Evolutionary conservation across 2,113 vertebrate species (phyloP).

Genomic region (Delphinapterus leucas): DNA sequence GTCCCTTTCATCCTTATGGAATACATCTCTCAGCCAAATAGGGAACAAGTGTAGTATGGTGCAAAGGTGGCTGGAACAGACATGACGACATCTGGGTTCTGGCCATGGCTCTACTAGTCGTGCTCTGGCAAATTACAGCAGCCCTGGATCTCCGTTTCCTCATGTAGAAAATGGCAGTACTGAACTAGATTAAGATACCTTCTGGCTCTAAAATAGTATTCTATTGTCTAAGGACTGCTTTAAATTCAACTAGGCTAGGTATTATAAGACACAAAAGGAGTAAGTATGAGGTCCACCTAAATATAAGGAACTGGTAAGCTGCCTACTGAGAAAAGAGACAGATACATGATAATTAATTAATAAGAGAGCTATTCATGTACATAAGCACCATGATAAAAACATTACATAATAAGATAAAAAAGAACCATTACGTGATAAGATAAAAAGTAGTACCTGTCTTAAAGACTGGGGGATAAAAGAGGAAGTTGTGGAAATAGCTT

Average conservation of each 20-base stretch:
- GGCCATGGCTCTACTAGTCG: background rate
- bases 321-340: background rate
- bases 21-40: background rate
- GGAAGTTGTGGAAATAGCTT: background rate
- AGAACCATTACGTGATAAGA: background rate
- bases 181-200: background rate
- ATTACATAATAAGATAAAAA: conserved; percentile 7
- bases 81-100: background rate
- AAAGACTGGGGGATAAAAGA: background rate
- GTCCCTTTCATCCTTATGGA: background rate
- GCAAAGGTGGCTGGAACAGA: background rate
- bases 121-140: background rate
- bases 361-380: background rate
- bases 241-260: background rate
- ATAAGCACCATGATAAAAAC: conserved; percentile 18
- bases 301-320: background rate
- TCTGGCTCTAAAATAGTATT: background rate
- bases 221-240: background rate
- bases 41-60: background rate
- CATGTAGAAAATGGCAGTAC: background rate
- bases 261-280: background rate
- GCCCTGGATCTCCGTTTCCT: background rate
- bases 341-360: background rate
- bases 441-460: background rate
- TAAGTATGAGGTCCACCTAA: background rate